Evolutionary conservation across 2,888 invertebrate genomes (phyloP), one percentile per base, ranked within the genome.

Genomic region (Perdita meconis): DNA sequence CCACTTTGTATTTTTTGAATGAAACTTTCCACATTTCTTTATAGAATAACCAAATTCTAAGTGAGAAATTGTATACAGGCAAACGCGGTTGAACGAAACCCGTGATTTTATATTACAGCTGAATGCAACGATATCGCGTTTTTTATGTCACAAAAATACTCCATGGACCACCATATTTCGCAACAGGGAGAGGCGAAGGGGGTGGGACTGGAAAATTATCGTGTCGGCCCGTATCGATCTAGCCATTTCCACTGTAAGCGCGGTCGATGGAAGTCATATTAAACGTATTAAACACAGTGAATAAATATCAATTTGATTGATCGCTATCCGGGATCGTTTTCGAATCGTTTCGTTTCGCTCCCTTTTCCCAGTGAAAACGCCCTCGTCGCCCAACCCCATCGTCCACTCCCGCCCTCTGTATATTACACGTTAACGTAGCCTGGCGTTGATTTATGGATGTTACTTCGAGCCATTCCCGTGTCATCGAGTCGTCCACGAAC

Each of bases 271-370:
- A 71, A 71, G 67, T 78, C 76, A 51, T 67, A 73, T 67, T 69
- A 80, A 80, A 67, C 66, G 67, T 66, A 77, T 78, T 81, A 77
- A 80, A 78, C 66, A 66, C 34, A 55, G 64, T 60, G 78, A 81
- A 84, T 82, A 83, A 86, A 86, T 84, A 84, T 81, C 73, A 64
- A 79, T 82, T 87, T 87, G 87, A 87, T 87, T 85, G 84, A 87
- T 87, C 80, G 73, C 72, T 78, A 81, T 80, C 76, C 73, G 63
- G 67, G 56, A 56, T 64, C 24, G 53, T 65, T 73, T 68, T 67
- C 71, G 53, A 68, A 73, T 44, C 73, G 56, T 34, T 26, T 51
- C 67, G 74, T 71, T 51, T 71, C 51, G 53, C 47, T 47, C 34
- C 40, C 38, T 42, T 68, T 40, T 42, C 55, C 42, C 36, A 24